Evolutionary conservation across 2,113 vertebrate species (phyloP).

Genomic region (Oreotrochilus melanogaster): DNA sequence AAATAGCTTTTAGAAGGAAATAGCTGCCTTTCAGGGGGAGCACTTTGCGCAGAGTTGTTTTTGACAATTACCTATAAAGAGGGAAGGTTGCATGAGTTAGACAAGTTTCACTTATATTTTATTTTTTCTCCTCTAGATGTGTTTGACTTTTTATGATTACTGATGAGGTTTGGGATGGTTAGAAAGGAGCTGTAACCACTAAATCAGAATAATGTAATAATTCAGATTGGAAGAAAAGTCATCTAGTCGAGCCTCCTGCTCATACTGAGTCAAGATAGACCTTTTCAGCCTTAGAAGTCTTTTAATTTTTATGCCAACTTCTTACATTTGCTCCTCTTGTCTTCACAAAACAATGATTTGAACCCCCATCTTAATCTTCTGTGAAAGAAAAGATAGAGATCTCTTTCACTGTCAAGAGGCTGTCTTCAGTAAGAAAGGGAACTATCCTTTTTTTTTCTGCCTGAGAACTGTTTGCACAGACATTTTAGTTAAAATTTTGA

Average conservation of each 20-base stretch:
- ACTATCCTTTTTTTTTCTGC: neutral
- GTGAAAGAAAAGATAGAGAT: neutral
- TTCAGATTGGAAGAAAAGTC: neutral
- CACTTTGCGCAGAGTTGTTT: neutral
- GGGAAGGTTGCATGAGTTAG: neutral
- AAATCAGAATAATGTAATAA: neutral
- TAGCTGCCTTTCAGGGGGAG: neutral
- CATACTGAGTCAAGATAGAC: neutral
- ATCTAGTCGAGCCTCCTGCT: neutral
- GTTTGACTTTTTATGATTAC: neutral
- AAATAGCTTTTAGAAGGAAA: neutral
- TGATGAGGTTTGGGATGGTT: neutral
- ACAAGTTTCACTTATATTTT: neutral
- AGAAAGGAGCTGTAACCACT: neutral
- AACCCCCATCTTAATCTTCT: neutral
- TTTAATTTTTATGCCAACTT: slow-evolving; percentile 2
- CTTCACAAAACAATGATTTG: neutral
- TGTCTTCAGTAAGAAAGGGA: neutral
- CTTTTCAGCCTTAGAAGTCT: neutral
- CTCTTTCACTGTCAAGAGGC: neutral
- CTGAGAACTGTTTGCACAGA: neutral
- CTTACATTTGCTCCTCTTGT: neutral
- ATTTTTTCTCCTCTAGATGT: neutral
- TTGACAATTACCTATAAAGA: neutral
- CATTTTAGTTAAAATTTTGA: slow-evolving; percentile 45